These are phyloP conservation scores for Macroglossus sobrinus DNA, from an alignment of 2,113 vertebrate species.

Conservation along the genomic window DNA sequence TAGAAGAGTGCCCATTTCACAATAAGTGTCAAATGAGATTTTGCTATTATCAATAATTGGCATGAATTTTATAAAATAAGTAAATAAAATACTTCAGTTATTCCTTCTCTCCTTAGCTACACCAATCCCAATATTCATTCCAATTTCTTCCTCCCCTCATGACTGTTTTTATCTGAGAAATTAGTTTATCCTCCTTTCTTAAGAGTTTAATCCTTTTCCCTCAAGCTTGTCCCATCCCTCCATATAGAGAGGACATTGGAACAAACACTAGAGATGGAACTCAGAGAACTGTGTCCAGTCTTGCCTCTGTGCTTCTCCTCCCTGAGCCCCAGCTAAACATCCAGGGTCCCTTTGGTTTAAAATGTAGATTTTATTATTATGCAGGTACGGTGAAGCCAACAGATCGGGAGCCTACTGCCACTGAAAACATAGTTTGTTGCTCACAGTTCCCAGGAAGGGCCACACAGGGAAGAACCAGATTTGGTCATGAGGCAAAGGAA, in stretches of 20 bases:
- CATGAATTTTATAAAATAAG: neutral
- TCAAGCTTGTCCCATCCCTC: neutral
- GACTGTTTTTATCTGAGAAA: neutral
- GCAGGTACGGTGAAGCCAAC: no score
- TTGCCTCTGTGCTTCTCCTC: neutral
- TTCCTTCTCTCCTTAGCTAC: neutral
- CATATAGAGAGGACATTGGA: neutral
- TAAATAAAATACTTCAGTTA: neutral
- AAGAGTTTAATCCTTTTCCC: neutral
- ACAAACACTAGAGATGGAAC: accelerated
- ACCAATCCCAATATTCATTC: neutral
- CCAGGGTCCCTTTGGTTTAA: neutral
- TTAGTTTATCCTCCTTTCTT: neutral
- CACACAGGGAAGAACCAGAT: no score
- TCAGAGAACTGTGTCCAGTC: neutral
- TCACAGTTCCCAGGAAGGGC: neutral
- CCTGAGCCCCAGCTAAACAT: neutral
- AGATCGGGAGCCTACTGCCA: neutral
- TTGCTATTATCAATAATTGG: neutral
- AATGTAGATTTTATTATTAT: neutral
- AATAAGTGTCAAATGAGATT: neutral
- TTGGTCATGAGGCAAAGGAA: neutral
- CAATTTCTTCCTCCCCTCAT: neutral
- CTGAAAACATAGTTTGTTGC: no score
- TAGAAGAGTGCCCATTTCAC: neutral